These are phyloP conservation scores for Euwallacea fornicatus DNA, from an alignment of 1,140 invertebrate genomes.

Conservation along the genomic window DNA sequence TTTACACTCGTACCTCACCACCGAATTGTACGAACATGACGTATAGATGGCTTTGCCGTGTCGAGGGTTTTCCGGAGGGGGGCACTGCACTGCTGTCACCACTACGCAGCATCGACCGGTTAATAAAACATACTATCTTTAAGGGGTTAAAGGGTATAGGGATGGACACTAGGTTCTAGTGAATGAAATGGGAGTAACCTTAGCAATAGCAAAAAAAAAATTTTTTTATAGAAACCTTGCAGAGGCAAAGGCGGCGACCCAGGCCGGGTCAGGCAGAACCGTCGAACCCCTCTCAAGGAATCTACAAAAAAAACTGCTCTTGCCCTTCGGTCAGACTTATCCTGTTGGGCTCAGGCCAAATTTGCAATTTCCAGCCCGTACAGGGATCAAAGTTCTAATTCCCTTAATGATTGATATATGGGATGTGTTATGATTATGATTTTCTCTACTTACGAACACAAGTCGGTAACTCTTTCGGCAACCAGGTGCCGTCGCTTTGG, in stretches of 20 bases:
- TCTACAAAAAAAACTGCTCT: too few species aligned
- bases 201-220: neutral
- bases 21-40: constrained; percentile 90
- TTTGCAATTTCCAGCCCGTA: too few species aligned
- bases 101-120: constrained; percentile 53
- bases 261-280: too few species aligned
- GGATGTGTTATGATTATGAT: constrained; percentile 1
- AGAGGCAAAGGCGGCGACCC: too few species aligned
- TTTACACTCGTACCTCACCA: constrained; percentile 91
- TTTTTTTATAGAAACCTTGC: neutral
- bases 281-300: too few species aligned
- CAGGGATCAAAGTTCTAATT: neutral
- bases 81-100: constrained; percentile 88
- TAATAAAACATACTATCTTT: constrained; percentile 23
- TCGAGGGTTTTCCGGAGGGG: constrained; percentile 81
- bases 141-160: constrained; percentile 7
- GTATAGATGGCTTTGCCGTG: constrained; percentile 90
- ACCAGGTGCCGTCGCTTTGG: constrained; percentile 85
- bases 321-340: too few species aligned
- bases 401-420: too few species aligned
- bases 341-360: too few species aligned
- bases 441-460: constrained; percentile 75
- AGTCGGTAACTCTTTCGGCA: constrained; percentile 83
- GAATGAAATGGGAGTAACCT: too few species aligned
- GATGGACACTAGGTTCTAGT: too few species aligned